These are phyloP conservation scores for Amphiprion ocellaris DNA, from an alignment of 2,113 vertebrate genomes.

Conservation along the genomic window DNA sequence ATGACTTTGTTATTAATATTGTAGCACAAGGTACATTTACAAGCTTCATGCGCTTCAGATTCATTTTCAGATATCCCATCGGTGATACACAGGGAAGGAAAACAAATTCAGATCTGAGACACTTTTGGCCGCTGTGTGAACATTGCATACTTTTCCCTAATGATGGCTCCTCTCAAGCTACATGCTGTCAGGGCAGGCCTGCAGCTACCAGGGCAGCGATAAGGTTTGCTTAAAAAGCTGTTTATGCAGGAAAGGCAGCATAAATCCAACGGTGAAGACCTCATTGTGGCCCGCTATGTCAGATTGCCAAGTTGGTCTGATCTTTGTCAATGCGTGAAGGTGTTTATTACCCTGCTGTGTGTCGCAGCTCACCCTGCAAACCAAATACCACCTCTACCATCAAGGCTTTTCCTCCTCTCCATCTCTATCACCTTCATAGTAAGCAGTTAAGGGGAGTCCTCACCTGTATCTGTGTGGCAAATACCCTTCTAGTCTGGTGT, in stretches of 20 bases:
- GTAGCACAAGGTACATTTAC: not conserved
- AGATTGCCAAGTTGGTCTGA: constrained; percentile 43
- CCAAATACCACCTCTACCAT: constrained; percentile 35
- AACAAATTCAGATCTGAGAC: constrained; percentile 36
- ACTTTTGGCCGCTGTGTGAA: constrained; percentile 49
- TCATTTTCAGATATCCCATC: constrained; percentile 7
- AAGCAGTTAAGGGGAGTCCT: constrained; percentile 17
- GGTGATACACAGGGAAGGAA: constrained; percentile 11
- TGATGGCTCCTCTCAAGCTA: constrained; percentile 47
- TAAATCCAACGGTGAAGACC: constrained; percentile 47
- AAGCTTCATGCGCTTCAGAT: not conserved
- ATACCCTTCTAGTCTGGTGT: constrained; percentile 13
- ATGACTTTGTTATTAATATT: not conserved
- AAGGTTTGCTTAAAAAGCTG: constrained; percentile 54
- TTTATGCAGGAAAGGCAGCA: constrained; percentile 61
- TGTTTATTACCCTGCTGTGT: constrained; percentile 38
- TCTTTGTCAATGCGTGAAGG: constrained; percentile 35
- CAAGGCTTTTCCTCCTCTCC: not conserved
- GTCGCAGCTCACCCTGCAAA: constrained; percentile 31
- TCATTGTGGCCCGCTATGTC: constrained; percentile 26
- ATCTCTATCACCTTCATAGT: constrained; percentile 7
- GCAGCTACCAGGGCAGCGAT: constrained; percentile 39
- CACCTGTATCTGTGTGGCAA: constrained; percentile 7
- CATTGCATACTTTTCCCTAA: constrained; percentile 49
- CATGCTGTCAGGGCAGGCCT: constrained; percentile 43